A percentile compares a stretch with the other conserved stretches of the same genome.
Evolutionary conservation across 2,888 invertebrate species (phyloP).

Genomic region (Panzeria rudis): DNA sequence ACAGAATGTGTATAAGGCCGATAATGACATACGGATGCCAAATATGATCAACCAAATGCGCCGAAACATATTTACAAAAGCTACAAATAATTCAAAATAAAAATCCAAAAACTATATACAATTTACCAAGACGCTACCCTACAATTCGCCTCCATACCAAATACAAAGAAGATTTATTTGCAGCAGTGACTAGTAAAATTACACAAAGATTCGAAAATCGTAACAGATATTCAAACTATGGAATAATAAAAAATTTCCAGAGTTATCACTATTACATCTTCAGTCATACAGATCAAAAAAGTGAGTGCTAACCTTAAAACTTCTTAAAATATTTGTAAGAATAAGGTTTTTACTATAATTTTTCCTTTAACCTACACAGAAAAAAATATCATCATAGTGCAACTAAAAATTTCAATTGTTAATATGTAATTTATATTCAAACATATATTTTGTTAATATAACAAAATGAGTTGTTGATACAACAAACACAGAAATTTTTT

Average conservation of each 20-base stretch:
- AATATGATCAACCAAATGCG: slow-evolving; percentile 2
- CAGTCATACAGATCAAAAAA: neutral
- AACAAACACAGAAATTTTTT: too few relatives aligned
- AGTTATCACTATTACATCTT: neutral
- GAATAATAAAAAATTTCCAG: slow-evolving; percentile 9
- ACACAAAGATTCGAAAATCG: slow-evolving; percentile 9
- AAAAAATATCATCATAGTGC: too few relatives aligned
- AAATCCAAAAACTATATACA: too few relatives aligned
- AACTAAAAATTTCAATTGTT: too few relatives aligned
- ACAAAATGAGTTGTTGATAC: too few relatives aligned
- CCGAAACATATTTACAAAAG: neutral
- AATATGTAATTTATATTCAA: too few relatives aligned
- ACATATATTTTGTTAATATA: too few relatives aligned
- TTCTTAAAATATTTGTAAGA: too few relatives aligned
- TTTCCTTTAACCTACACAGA: too few relatives aligned
- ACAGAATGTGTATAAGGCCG: slow-evolving; percentile 13
- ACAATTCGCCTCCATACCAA: neutral
- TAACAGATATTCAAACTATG: too few relatives aligned
- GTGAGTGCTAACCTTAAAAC: neutral
- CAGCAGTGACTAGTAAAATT: slow-evolving; percentile 7
- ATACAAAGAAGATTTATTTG: slow-evolving; percentile 16
- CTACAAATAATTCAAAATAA: neutral
- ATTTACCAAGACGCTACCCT: slow-evolving; percentile 1
- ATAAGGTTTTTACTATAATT: too few relatives aligned
- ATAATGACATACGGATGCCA: too few relatives aligned